Evolutionary conservation across 2,888 invertebrate genomes (phyloP).

Genomic region (Plemyria rubiginata): DNA sequence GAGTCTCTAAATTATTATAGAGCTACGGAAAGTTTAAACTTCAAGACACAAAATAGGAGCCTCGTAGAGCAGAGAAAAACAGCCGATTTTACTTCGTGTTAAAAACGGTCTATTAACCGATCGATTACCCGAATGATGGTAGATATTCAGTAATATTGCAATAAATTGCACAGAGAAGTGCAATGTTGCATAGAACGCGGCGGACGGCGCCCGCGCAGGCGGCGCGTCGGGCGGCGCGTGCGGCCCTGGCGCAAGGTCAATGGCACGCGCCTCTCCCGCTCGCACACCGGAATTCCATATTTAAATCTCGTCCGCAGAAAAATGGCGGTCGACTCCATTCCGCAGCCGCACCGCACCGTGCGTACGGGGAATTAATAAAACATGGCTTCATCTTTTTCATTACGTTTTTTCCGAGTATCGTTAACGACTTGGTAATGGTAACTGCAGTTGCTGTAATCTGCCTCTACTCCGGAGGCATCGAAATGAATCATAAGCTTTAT

Average conservation of each 20-base stretch:
- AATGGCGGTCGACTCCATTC: constrained; percentile 82
- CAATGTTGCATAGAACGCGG: constrained; percentile 51
- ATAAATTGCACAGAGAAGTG: constrained; percentile 58
- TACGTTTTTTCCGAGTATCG: constrained; percentile 72
- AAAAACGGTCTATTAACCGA: background rate
- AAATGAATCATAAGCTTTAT: constrained; percentile 63
- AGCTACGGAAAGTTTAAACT: background rate
- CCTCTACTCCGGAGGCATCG: constrained; percentile 48
- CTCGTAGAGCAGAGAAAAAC: background rate
- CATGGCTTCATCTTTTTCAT: constrained; percentile 75
- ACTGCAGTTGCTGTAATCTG: constrained; percentile 65
- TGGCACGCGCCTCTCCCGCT: constrained; percentile 83
- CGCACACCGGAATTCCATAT: constrained; percentile 85
- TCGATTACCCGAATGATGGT: background rate
- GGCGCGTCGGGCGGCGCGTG: constrained; percentile 62
- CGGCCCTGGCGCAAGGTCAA: constrained; percentile 82
- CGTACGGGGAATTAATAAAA: constrained; percentile 84
- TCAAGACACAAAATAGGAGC: background rate
- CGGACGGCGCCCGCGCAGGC: constrained; percentile 46
- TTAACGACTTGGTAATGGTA: constrained; percentile 71
- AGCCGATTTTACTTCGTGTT: background rate
- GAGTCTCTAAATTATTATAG: no score
- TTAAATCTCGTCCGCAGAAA: constrained; percentile 85
- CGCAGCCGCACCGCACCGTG: constrained; percentile 67
- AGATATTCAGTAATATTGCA: constrained; percentile 34